Evolutionary conservation across 2,888 invertebrate species (phyloP).

Genomic region (Himalopsyche tibetana): DNA sequence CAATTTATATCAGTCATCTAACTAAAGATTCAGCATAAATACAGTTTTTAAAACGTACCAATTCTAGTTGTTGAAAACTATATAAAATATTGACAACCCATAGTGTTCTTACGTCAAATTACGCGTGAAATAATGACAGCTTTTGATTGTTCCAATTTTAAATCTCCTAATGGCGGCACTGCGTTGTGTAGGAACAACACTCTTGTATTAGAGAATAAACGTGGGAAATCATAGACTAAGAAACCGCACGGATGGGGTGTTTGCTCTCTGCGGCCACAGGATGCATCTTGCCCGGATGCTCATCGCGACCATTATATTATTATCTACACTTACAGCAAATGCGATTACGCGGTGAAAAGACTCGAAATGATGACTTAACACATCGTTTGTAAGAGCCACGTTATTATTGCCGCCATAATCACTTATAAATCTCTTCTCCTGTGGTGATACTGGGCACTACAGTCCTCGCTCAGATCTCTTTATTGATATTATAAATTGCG

Average conservation of each 20-base stretch:
- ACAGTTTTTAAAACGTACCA: no score
- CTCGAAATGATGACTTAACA: conserved; percentile 11
- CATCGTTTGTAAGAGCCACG: conserved; percentile 1
- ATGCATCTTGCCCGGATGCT: conserved; percentile 23
- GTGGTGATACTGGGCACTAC: background rate
- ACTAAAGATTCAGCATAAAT: no score
- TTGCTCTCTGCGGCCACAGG: conserved; percentile 16
- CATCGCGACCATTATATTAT: conserved; percentile 15
- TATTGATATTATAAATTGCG: conserved; percentile 17
- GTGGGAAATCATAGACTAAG: conserved; percentile 6
- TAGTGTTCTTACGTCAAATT: no score
- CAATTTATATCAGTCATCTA: no score
- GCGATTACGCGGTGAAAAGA: background rate
- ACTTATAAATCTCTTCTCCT: background rate
- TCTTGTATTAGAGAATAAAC: background rate
- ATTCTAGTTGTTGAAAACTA: no score
- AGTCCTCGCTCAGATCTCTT: background rate
- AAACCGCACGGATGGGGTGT: conserved; percentile 11
- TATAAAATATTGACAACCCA: no score
- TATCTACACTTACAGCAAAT: conserved; percentile 9
- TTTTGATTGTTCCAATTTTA: background rate
- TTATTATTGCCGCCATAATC: background rate
- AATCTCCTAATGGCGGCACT: background rate
- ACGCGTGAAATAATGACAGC: no score
- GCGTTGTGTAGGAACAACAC: background rate